Base-by-base conservation (phyloP, 92 coral and sea anemone genomes). In the Anthopleura xanthogrammica region DNA sequence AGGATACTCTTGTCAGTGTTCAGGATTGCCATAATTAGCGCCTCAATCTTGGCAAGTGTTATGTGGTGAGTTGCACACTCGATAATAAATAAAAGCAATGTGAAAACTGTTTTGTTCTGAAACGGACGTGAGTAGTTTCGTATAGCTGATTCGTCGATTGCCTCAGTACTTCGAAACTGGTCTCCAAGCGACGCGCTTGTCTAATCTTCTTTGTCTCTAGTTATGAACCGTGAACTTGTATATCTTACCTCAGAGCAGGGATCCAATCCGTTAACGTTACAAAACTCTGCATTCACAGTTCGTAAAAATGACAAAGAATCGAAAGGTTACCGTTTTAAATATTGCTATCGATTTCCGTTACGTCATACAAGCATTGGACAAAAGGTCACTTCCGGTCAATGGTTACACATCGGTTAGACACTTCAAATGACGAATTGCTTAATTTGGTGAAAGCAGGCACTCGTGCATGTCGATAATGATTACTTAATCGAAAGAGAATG, bases 1-100 rank as follows among this genome's bases (percentile, higher is more conserved):
- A 94, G 87, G 68, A 93, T 90, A 23, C 91, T 91, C 36, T 91
- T 94, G 52, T 88, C 86, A 17, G 87, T 83, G 82, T 89, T 90
- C 82, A 92, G 74, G 36, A 94, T 92, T 17, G 98, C 91, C 87
- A 94, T 90, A 22, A 85, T 79, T 19, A 85, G 79, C 11, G 83
- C 88, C 88, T 85, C 88, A 85, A 85, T 85, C 70, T 70, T 85
- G 81, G 60, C 83, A 75, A 74, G 9, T 84, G 12, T 12, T 20
- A 24, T 14, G 74, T 68, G 40, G 19, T 36, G 74, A 29, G 74
- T 42, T 68, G 40, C 74, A 68, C 74, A 68, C 74, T 24, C 74
- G 36, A 68, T 12, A 68, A 68, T 24, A 68, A n/a, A 12, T 68
- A 23, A 24, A 65, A 62, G 8, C 29, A 62, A 68, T 68, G 14